phyloP scores from a whole-genome alignment of 2,113 vertebrate species.

The Otolemur garnettii region DNA sequence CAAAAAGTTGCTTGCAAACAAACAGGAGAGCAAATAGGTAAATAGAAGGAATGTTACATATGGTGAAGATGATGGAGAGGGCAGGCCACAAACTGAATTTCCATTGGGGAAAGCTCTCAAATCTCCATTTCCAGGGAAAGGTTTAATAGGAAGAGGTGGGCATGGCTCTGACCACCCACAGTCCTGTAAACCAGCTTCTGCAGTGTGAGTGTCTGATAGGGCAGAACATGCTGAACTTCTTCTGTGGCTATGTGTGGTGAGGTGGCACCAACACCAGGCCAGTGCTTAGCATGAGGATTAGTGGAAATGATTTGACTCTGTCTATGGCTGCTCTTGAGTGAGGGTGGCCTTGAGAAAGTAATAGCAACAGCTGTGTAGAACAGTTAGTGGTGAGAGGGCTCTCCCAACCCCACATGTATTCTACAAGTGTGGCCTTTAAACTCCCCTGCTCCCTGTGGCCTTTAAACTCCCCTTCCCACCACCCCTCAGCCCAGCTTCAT shows the following conservation, averaged over 20 bases:
- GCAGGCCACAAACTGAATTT: background rate
- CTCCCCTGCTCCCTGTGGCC: background rate
- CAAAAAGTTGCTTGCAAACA: background rate
- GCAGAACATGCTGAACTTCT: background rate
- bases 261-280: background rate
- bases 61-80: background rate
- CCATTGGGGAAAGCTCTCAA: background rate
- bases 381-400: background rate
- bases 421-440: background rate
- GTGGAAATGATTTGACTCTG: background rate
- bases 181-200: background rate
- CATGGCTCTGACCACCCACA: background rate
- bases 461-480: background rate
- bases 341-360: background rate
- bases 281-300: background rate
- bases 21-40: background rate
- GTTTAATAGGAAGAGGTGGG: background rate
- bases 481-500: background rate
- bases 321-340: background rate
- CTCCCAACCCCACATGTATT: background rate
- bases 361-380: background rate
- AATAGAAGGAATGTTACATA: background rate
- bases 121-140: background rate
- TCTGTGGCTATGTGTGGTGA: background rate
- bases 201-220: background rate